These are phyloP conservation scores for Galerucella calmariensis DNA, from an alignment of 2,888 invertebrate genomes.

Conservation along the genomic window DNA sequence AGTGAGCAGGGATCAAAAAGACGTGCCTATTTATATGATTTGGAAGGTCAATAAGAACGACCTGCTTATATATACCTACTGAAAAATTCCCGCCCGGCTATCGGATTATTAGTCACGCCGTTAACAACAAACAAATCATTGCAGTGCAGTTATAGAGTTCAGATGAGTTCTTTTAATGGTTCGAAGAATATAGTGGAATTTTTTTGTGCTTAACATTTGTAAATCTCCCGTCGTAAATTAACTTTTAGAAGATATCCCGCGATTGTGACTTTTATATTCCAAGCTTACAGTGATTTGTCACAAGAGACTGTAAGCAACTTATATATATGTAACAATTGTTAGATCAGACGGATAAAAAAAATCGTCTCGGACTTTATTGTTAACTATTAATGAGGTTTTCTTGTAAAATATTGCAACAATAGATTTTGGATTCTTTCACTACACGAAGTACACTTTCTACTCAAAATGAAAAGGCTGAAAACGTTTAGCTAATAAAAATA, in stretches of 20 bases:
- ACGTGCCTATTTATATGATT: too few species aligned
- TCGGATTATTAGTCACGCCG: slow-evolving; percentile 1
- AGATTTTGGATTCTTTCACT: not conserved
- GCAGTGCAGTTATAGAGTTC: slow-evolving; percentile 12
- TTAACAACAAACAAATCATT: slow-evolving; percentile 13
- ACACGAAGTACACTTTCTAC: too few species aligned
- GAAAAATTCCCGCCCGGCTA: not conserved
- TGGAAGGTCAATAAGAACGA: too few species aligned
- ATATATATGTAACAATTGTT: slow-evolving; percentile 1
- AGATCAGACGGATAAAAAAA: not conserved
- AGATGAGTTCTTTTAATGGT: slow-evolving; percentile 25
- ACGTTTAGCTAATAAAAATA: too few species aligned
- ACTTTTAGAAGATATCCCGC: slow-evolving; percentile 19
- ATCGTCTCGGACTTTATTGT: not conserved
- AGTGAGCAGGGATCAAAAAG: too few species aligned
- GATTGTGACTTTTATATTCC: slow-evolving; percentile 22
- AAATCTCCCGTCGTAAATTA: slow-evolving; percentile 28
- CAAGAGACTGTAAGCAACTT: slow-evolving; percentile 4
- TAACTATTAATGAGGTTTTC: not conserved
- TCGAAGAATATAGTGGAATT: slow-evolving; percentile 29
- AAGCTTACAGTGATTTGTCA: slow-evolving; percentile 22
- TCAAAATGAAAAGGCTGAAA: too few species aligned
- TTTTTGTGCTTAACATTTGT: slow-evolving; percentile 20
- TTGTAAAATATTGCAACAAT: not conserved
- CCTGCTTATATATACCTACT: too few species aligned